phyloP scores from a whole-genome alignment of 2,113 vertebrate species.

The Telmatochromis sp. region DNA sequence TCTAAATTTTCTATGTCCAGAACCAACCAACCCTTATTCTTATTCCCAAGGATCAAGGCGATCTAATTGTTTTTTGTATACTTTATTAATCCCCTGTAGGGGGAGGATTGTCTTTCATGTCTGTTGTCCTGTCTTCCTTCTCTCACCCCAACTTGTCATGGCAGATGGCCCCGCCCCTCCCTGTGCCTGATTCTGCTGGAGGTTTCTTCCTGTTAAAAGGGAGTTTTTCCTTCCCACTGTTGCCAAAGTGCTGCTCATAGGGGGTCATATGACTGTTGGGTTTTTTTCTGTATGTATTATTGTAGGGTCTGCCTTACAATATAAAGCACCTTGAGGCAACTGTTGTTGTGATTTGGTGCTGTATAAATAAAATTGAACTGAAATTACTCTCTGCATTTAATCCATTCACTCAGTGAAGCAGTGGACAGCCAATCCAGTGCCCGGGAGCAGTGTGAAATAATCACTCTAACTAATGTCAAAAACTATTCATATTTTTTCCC shows the following conservation, averaged over 20 bases:
- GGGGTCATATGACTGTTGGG: fast-evolving
- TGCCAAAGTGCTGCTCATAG: fast-evolving
- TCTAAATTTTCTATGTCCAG: background rate
- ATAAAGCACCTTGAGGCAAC: fast-evolving
- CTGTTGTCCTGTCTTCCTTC: background rate
- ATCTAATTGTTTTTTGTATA: background rate
- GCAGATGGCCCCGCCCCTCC: background rate
- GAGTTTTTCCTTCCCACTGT: background rate
- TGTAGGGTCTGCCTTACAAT: background rate
- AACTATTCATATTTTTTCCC: background rate
- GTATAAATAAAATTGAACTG: background rate
- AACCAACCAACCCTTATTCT: background rate
- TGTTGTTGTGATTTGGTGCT: background rate
- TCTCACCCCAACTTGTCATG: background rate
- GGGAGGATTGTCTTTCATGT: background rate
- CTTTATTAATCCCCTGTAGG: background rate
- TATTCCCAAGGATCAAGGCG: background rate
- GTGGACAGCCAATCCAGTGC: background rate
- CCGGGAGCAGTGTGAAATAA: background rate
- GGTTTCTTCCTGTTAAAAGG: background rate
- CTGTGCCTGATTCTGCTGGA: fast-evolving
- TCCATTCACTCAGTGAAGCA: background rate
- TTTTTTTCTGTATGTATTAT: fast-evolving
- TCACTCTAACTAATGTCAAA: background rate
- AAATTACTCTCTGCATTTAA: background rate